Percentiles rank a stretch among this genome's conserved stretches.
Conservation (phyloP, 2,113 vertebrate species). For the human (Homo sapiens) region DNA sequence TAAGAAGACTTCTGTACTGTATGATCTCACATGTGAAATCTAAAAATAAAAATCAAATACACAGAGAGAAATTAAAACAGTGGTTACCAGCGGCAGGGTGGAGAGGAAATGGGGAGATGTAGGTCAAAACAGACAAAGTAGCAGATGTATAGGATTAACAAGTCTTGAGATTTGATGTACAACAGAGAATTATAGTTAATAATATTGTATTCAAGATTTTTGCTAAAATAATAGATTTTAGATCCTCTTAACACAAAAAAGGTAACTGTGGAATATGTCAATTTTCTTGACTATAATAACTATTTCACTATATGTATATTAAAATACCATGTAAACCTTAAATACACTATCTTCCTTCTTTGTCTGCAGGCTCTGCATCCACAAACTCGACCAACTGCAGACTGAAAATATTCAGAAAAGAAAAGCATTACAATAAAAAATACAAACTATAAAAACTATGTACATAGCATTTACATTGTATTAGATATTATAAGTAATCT, state of each 20-base stretch:
- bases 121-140: not conserved
- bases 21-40: not conserved
- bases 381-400: not conserved
- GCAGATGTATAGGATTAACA: not conserved
- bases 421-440: not conserved
- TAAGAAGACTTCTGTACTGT: not conserved
- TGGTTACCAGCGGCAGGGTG: not conserved
- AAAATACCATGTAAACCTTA: not conserved
- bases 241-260: not conserved
- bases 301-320: not conserved
- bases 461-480: not conserved
- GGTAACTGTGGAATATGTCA: not conserved
- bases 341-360: not conserved
- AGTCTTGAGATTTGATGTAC: not conserved
- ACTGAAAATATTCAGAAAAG: not conserved
- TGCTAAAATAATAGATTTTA: not conserved
- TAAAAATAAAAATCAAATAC: not conserved
- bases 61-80: not conserved
- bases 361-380: not conserved
- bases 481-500: not conserved
- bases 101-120: not conserved
- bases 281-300: not conserved
- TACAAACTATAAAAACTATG: not conserved
- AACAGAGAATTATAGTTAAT: not conserved
- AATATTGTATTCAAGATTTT: not conserved